Evolutionary conservation across 1,140 invertebrate genomes (phyloP).

Genomic region (Aphelinus atriplicis): DNA sequence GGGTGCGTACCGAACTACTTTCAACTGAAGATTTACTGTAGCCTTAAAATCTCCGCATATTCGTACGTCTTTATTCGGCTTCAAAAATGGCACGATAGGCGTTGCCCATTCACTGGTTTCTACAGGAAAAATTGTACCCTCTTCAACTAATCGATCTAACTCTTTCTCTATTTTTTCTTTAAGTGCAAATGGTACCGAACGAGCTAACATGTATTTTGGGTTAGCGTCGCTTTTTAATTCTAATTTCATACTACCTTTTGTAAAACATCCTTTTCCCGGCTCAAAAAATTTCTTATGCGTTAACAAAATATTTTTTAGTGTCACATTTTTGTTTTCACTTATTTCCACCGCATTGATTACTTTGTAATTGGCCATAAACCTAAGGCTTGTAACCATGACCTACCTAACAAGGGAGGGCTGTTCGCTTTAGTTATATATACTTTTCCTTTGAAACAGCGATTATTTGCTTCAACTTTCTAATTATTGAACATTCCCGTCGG

Average conservation of each 20-base stretch:
- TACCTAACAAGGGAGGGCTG: neutral
- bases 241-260: slow-evolving; percentile 24
- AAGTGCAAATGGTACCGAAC: slow-evolving; percentile 21
- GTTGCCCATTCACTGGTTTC: neutral
- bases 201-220: slow-evolving; percentile 50
- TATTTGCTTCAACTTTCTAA: no score
- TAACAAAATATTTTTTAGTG: neutral
- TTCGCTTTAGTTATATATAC: no score
- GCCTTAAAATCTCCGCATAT: no score
- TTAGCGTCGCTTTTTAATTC: slow-evolving; percentile 39
- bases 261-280: neutral
- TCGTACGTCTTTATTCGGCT: slow-evolving; percentile 3
- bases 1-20: no score
- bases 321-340: neutral
- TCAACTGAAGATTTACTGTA: no score
- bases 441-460: no score
- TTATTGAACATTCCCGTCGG: no score
- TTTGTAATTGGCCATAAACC: neutral
- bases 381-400: neutral
- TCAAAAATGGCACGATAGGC: neutral
- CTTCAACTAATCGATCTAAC: slow-evolving; percentile 40
- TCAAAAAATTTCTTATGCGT: slow-evolving; percentile 11
- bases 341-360: neutral
- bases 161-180: neutral
- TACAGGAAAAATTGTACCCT: slow-evolving; percentile 15